Evolutionary conservation across 1,140 invertebrate species (phyloP), one percentile per base, ranked within the genome.

Genomic region (Drosophila nigromelanica): DNA sequence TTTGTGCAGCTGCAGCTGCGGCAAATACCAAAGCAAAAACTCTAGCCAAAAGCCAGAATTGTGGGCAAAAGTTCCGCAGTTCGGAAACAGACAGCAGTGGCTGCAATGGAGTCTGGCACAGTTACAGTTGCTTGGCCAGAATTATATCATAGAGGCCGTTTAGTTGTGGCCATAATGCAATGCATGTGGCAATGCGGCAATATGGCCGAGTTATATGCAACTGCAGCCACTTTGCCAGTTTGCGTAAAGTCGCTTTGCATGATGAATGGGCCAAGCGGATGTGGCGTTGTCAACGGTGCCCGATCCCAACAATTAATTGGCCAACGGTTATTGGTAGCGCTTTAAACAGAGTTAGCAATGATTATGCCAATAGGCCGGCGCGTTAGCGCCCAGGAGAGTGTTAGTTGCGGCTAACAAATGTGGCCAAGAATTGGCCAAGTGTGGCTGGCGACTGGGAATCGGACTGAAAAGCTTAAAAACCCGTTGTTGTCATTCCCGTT

Each of bases 251-350:
- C 5, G 30, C 62, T 45, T 69, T 79, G 80, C 82, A 78, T 80
- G 77, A 71, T 50, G 42, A 58, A 59, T 39, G 55, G 73, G 33
- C 61, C n/a, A 27, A 80, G 51, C 81, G 77, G 81, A 80, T 85
- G 79, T 80, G 68, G 64, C 55, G 40, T 76, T 76, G 73, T 74
- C 78, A 76, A 73, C 73, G 78, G 68, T 52, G 47, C 33, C 56
- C 8, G 14, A 21, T 43, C 21, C 37, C 39, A 42, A 64, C 80
- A 87, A 86, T 74, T 86, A 86, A 86, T 81, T 81, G 81, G 55
- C 78, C 60, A 86, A 85, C 81, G 70, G 81, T 86, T 86, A 87
- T 86, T 82, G 80, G 64, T 71, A 81, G 78, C 62, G 62, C 42
- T 21, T 43, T 56, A 52, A 56, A 40, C 33, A 10, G 39, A 63